Percentiles rank a stretch among this genome's conserved stretches.
Conservation (phyloP, 2,888 invertebrate species). For the Hypomecis atomaria region DNA sequence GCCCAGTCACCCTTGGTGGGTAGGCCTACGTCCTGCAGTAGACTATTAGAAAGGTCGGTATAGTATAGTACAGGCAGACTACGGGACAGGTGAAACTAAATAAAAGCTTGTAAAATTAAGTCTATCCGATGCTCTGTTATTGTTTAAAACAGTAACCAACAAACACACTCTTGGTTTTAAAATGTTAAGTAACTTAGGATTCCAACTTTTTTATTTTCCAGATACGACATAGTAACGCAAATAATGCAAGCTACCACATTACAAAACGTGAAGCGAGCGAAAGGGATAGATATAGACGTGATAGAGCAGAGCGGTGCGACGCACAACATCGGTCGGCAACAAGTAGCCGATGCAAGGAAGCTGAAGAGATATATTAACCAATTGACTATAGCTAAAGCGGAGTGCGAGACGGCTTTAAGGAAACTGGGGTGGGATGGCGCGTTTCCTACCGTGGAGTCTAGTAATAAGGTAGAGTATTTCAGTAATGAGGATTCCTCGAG, state of each 20-base stretch:
- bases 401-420: conserved; percentile 91
- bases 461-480: conserved; percentile 72
- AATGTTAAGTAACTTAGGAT: no score
- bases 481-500: no score
- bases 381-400: conserved; percentile 91
- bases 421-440: conserved; percentile 91
- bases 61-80: no score
- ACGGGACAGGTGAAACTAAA: no score
- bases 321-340: conserved; percentile 89
- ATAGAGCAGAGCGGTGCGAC: conserved; percentile 80
- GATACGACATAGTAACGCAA: conserved; percentile 95
- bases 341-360: conserved; percentile 91
- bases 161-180: no score
- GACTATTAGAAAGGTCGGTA: no score
- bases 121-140: no score
- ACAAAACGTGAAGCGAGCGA: conserved; percentile 94
- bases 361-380: conserved; percentile 93
- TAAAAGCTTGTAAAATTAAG: no score
- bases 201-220: conserved; percentile 48
- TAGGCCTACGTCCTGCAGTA: no score
- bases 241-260: conserved; percentile 97
- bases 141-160: no score
- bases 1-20: no score
- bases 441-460: conserved; percentile 83
- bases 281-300: conserved; percentile 89